These are phyloP conservation scores for Hydrocynus forskahlii DNA, from an alignment of 2,797 vertebrate genomes.

Conservation along the genomic window DNA sequence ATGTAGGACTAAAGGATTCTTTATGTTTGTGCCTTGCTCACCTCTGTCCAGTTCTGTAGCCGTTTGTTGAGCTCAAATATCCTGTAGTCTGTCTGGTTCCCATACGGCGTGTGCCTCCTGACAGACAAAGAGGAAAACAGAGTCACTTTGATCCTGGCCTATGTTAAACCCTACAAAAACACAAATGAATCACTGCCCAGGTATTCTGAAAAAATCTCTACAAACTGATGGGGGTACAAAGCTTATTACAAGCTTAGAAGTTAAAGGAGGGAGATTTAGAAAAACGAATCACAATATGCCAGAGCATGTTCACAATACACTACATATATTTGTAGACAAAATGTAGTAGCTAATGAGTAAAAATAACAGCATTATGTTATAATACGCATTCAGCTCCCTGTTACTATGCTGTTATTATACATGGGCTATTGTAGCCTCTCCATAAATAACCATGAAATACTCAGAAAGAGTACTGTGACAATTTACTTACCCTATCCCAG, in stretches of 20 bases:
- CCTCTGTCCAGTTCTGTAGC: constrained; percentile 99
- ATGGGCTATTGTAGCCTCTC: too few relatives aligned
- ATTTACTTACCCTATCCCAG: constrained; percentile 93
- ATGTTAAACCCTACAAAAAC: constrained; percentile 13
- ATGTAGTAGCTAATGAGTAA: neutral
- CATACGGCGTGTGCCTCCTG: constrained; percentile 98
- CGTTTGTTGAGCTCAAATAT: constrained; percentile 99
- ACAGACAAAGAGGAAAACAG: constrained; percentile 47
- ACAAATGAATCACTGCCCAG: neutral
- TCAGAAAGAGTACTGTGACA: neutral
- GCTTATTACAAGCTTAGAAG: neutral
- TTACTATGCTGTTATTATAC: too few relatives aligned
- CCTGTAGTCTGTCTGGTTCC: constrained; percentile 98
- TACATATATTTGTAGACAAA: neutral
- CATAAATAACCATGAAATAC: too few relatives aligned
- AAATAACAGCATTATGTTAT: too few relatives aligned
- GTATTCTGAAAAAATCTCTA: neutral
- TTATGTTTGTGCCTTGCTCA: constrained; percentile 61
- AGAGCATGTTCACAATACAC: neutral
- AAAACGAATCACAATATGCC: neutral
- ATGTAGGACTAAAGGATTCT: constrained; percentile 4
- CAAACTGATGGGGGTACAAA: neutral
- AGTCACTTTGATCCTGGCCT: neutral
- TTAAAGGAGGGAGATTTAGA: neutral
- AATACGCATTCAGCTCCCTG: too few relatives aligned